Conservation (phyloP, 2,888 invertebrate genomes). For the Metacarcinus magister region DNA sequence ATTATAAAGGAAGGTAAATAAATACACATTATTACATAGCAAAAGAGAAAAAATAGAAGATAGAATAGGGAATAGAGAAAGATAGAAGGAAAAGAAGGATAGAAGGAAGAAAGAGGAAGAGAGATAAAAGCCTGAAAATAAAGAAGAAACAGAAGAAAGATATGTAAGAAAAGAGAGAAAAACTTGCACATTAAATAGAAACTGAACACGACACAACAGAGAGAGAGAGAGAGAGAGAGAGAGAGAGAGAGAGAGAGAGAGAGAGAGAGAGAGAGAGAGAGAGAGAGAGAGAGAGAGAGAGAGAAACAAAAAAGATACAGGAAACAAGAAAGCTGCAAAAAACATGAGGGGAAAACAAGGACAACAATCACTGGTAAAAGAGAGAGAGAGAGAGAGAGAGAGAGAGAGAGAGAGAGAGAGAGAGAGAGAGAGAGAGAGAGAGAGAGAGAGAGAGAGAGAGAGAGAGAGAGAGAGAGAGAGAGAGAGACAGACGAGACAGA, state of each 20-base stretch:
- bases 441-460: slow-evolving; percentile 17
- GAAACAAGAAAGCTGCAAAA: background rate
- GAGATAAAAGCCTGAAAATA: background rate
- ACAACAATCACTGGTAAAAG: background rate
- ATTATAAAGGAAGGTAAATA: background rate
- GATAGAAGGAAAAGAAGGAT: background rate
- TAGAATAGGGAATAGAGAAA: too few species aligned
- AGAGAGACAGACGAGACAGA: background rate
- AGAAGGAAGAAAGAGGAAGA: background rate
- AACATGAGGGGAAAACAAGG: background rate
- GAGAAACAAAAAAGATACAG: background rate
- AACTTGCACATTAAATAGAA: background rate
- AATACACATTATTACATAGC: background rate
- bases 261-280: slow-evolving; percentile 36
- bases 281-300: background rate
- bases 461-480: background rate
- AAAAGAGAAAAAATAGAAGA: background rate
- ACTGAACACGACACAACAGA: background rate
- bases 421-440: slow-evolving; percentile 28
- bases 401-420: slow-evolving; percentile 23
- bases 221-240: background rate
- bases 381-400: background rate
- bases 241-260: background rate
- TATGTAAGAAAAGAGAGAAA: too few species aligned
- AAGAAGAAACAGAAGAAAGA: background rate